These are phyloP conservation scores for Epinephelus lanceolatus DNA, from an alignment of 2,113 vertebrate genomes.

Conservation along the genomic window DNA sequence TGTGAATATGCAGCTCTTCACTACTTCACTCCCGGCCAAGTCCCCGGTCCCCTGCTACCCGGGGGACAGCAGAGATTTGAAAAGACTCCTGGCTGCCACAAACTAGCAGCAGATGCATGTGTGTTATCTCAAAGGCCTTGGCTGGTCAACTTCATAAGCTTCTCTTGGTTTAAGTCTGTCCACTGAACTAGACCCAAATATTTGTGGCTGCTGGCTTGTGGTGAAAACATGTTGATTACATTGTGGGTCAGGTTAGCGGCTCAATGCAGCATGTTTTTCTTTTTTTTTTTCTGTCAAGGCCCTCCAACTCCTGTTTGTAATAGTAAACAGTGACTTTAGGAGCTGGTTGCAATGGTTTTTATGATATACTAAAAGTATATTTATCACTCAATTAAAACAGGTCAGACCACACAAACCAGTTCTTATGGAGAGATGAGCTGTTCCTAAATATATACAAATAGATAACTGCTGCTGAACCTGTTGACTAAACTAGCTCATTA, in stretches of 20 bases:
- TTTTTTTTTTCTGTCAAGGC: not conserved
- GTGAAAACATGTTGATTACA: slow-evolving; percentile 55
- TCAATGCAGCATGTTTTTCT: slow-evolving; percentile 8
- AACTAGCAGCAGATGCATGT: slow-evolving; percentile 51
- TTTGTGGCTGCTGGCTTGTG: slow-evolving; percentile 41
- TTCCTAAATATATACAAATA: not conserved
- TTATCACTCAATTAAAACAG: not conserved
- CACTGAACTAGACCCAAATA: slow-evolving; percentile 60
- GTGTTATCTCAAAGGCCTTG: slow-evolving; percentile 75
- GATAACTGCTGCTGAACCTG: not conserved
- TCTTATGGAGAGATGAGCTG: not conserved
- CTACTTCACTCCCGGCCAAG: slow-evolving; percentile 48
- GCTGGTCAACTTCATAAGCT: slow-evolving; percentile 72
- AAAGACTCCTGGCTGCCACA: slow-evolving; percentile 59
- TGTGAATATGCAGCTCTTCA: slow-evolving; percentile 40
- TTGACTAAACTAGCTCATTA: not conserved
- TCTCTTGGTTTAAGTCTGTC: slow-evolving; percentile 65
- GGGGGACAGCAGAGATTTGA: slow-evolving; percentile 61
- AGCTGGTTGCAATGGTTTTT: not conserved
- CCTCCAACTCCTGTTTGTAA: slow-evolving; percentile 7
- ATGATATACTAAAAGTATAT: not conserved
- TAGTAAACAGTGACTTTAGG: not conserved
- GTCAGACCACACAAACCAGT: not conserved
- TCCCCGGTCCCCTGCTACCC: slow-evolving; percentile 43
- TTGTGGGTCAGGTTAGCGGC: slow-evolving; percentile 38